phyloP scores from a whole-genome alignment of 2,113 vertebrate genomes.

The Budorcas taxicolor region DNA sequence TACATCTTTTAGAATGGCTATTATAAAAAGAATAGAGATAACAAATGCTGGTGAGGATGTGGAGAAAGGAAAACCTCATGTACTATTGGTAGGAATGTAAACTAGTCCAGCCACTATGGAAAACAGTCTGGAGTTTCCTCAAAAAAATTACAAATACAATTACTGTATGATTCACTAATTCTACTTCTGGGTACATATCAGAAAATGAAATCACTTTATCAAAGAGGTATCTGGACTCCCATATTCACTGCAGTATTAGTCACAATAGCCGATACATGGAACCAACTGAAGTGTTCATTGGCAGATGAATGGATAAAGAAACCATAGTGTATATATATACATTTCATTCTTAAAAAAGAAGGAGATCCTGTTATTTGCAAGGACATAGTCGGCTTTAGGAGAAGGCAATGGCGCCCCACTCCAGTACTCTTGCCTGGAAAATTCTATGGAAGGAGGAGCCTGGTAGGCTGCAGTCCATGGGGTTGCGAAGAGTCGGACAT shows the following conservation, averaged over 20 bases:
- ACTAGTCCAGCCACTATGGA: not conserved
- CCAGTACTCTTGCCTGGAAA: too few relatives aligned
- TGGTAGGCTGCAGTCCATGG: too few relatives aligned
- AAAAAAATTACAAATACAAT: not conserved
- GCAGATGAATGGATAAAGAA: not conserved
- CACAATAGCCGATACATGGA: not conserved
- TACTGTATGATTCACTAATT: not conserved
- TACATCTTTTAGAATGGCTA: not conserved
- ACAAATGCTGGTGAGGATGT: not conserved
- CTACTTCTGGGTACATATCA: not conserved
- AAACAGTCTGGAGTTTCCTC: not conserved
- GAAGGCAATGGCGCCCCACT: too few relatives aligned
- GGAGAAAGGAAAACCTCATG: not conserved
- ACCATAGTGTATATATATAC: not conserved
- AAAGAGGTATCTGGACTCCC: not conserved
- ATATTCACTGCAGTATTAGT: not conserved
- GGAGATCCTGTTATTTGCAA: not conserved
- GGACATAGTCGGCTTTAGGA: not conserved
- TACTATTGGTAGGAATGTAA: not conserved
- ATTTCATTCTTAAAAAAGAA: not conserved
- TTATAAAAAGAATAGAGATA: not conserved
- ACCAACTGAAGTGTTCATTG: not conserved
- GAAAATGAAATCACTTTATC: not conserved
- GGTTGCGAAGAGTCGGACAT: rapidly evolving
- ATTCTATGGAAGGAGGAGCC: too few relatives aligned